These are phyloP conservation scores for Chaetops frenatus DNA, from an alignment of 2,113 vertebrate genomes.

Conservation along the genomic window DNA sequence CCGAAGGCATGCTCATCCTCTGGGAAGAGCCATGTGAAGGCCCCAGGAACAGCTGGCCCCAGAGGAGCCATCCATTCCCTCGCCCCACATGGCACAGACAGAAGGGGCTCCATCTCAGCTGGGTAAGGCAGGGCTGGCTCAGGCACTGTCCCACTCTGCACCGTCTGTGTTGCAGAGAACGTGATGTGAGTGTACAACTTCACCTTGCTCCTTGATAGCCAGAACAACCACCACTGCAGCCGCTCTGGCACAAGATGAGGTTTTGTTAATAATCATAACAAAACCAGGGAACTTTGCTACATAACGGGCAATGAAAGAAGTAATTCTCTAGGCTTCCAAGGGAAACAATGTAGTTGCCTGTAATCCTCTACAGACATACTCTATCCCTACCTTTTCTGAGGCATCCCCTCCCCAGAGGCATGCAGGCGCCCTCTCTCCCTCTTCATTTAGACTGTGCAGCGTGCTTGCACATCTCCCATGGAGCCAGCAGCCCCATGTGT, in stretches of 20 bases:
- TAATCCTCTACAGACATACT: neutral
- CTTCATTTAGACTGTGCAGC: fast-evolving
- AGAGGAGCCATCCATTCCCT: fast-evolving
- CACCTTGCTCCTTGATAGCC: neutral
- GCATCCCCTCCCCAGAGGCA: neutral
- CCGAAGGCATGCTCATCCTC: fast-evolving
- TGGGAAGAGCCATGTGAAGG: neutral
- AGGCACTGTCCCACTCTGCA: fast-evolving
- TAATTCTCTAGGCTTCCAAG: neutral
- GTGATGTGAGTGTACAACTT: neutral
- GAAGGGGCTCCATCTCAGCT: neutral
- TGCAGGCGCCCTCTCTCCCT: neutral
- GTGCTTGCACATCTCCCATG: fast-evolving
- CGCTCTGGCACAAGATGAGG: fast-evolving
- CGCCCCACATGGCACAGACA: fast-evolving
- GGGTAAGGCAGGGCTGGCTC: neutral
- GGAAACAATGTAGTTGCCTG: neutral
- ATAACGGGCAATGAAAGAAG: neutral
- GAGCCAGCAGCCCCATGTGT: neutral
- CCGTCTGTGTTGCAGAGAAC: fast-evolving
- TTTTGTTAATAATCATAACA: neutral
- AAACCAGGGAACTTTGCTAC: neutral
- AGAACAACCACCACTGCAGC: neutral
- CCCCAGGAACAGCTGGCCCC: fast-evolving
- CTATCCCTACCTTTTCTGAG: neutral